phyloP scores from a whole-genome alignment of 1,140 invertebrate species.

The Heliconius hermathena region DNA sequence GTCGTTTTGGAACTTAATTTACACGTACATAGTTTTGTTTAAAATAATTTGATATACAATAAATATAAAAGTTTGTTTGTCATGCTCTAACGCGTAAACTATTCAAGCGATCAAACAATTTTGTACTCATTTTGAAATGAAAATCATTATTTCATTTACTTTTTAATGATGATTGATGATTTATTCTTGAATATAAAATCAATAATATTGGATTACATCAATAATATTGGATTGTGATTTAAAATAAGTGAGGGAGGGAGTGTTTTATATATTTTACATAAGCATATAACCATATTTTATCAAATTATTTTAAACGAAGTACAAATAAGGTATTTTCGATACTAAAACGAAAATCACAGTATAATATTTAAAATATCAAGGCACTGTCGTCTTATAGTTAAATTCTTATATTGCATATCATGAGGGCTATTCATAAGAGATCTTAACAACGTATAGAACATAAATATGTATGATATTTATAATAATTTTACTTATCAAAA shows the following conservation, averaged over 20 bases:
- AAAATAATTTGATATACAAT: slow-evolving; percentile 43
- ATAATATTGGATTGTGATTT: too few species aligned
- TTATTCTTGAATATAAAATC: too few species aligned
- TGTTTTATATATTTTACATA: too few species aligned
- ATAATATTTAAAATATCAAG: slow-evolving; percentile 36
- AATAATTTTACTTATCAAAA: too few species aligned
- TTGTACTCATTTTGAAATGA: too few species aligned
- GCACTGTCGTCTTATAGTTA: slow-evolving; percentile 30
- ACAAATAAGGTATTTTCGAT: slow-evolving; percentile 46
- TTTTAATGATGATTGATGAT: too few species aligned
- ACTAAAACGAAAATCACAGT: slow-evolving; percentile 72
- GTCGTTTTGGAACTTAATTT: slow-evolving; percentile 51
- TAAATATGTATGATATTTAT: neutral
- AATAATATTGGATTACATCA: neutral
- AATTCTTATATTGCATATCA: slow-evolving; percentile 26
- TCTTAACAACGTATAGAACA: slow-evolving; percentile 35
- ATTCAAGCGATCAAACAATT: too few species aligned
- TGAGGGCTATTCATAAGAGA: slow-evolving; percentile 39
- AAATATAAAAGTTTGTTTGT: neutral
- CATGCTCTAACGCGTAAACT: too few species aligned
- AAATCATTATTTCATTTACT: too few species aligned
- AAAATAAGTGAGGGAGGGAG: too few species aligned
- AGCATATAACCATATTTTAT: neutral
- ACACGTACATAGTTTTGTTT: slow-evolving; percentile 39
- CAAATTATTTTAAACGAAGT: slow-evolving; percentile 44